A percentile compares a stretch with the other conserved stretches of the same genome.
These are phyloP conservation scores for Zygaena filipendulae DNA, from an alignment of 2,888 invertebrate genomes.

Conservation along the genomic window DNA sequence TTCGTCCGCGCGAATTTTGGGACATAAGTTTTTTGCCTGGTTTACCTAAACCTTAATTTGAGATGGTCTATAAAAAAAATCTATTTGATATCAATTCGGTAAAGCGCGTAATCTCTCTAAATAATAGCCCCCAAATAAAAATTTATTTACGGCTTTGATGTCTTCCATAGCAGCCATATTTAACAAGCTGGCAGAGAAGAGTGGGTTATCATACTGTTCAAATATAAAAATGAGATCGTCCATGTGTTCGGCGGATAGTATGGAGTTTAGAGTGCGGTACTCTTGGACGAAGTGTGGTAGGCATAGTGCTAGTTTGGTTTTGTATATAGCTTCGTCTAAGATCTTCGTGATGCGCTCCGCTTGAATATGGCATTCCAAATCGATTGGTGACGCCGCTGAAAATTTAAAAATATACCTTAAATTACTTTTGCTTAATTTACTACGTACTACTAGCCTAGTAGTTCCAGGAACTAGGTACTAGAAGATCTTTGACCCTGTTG, in stretches of 20 bases:
- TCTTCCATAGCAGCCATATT: conserved; percentile 50
- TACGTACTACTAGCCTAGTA: too few relatives aligned
- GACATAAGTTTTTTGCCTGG: too few relatives aligned
- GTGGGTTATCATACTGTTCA: conserved; percentile 52
- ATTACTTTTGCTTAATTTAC: too few relatives aligned
- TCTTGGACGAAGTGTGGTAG: conserved; percentile 45
- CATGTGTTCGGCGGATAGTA: conserved; percentile 38
- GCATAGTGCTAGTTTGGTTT: conserved; percentile 51
- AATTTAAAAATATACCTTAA: too few relatives aligned
- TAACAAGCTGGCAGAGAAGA: conserved; percentile 40
- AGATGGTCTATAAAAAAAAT: too few relatives aligned
- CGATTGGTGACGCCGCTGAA: conserved; percentile 47
- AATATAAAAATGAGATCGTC: conserved; percentile 50
- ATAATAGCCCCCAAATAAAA: too few relatives aligned
- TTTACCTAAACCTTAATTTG: too few relatives aligned
- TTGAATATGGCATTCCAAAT: conserved; percentile 63
- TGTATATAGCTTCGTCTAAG: conserved; percentile 53
- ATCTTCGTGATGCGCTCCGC: conserved; percentile 63
- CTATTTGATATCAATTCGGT: too few relatives aligned
- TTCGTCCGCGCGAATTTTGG: too few relatives aligned
- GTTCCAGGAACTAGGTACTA: too few relatives aligned
- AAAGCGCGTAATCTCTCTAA: too few relatives aligned
- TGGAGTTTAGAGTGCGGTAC: conserved; percentile 31
- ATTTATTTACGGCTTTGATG: conserved; percentile 36
- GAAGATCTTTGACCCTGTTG: too few relatives aligned